Evolutionary conservation across 1,140 invertebrate genomes (phyloP).

Genomic region (Caenorhabditis latens): DNA sequence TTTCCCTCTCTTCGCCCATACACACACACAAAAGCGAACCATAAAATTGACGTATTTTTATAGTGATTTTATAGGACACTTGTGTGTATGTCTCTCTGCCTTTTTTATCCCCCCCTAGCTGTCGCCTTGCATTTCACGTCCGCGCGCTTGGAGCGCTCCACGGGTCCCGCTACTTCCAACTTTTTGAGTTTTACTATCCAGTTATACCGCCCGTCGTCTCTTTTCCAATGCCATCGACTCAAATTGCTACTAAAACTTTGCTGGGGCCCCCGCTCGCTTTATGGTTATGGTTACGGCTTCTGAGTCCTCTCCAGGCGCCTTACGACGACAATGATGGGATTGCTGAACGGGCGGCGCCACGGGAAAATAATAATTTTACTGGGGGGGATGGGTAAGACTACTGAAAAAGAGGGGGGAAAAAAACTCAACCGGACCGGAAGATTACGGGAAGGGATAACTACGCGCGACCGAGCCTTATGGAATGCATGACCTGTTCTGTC

Average conservation of each 20-base stretch:
- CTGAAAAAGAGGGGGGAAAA: neutral
- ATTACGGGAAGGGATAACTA: constrained; percentile 46
- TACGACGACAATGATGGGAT: constrained; percentile 41
- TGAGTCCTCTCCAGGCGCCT: neutral
- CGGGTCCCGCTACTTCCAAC: neutral
- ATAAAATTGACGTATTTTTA: constrained; percentile 57
- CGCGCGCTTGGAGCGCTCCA: neutral
- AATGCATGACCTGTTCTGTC: constrained; percentile 54
- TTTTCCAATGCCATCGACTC: constrained; percentile 45
- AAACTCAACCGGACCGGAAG: constrained; percentile 54
- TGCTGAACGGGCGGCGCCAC: neutral
- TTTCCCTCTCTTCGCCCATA: no score
- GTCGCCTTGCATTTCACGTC: constrained; percentile 53
- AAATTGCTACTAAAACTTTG: constrained; percentile 51
- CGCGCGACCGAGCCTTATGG: constrained; percentile 55
- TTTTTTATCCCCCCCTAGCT: constrained; percentile 35
- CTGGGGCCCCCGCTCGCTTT: constrained; percentile 38
- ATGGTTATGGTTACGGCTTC: constrained; percentile 52
- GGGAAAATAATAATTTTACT: neutral
- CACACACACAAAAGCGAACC: constrained; percentile 46
- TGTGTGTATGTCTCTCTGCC: constrained; percentile 53
- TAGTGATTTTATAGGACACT: constrained; percentile 56
- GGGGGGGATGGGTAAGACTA: no score
- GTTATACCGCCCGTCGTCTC: constrained; percentile 8
- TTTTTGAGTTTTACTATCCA: constrained; percentile 56